Conservation (phyloP, 2,888 invertebrate genomes). For the Acanthosepion esculentum region DNA sequence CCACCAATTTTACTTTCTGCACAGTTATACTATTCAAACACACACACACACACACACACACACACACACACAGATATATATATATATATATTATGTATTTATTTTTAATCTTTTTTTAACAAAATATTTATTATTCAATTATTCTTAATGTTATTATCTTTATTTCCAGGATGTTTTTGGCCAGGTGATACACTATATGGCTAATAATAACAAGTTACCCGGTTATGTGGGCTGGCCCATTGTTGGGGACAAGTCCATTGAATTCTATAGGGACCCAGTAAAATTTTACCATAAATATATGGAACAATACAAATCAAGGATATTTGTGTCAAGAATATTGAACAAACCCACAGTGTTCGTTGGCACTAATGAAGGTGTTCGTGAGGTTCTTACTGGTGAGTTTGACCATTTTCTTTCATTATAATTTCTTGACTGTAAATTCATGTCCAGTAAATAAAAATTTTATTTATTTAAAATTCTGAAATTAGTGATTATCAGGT, state of each 20-base stretch:
- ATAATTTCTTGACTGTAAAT: not conserved
- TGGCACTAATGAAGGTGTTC: conserved; percentile 62
- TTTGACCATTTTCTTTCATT: not conserved
- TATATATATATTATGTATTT: not conserved
- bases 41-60: too few relatives aligned
- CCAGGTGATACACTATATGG: conserved; percentile 53
- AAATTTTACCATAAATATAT: conserved; percentile 62
- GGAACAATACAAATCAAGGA: conserved; percentile 57
- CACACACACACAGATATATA: too few relatives aligned
- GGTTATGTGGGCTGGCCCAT: conserved; percentile 68
- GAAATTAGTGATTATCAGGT: too few relatives aligned
- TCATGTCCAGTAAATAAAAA: not conserved
- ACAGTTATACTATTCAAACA: too few relatives aligned
- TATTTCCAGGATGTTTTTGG: not conserved
- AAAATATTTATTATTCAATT: not conserved
- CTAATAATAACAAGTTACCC: conserved; percentile 57
- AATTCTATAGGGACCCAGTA: conserved; percentile 68
- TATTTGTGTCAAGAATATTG: conserved; percentile 66
- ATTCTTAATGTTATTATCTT: not conserved
- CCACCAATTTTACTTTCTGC: too few relatives aligned
- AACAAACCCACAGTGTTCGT: conserved; percentile 70
- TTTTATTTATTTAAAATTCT: not conserved
- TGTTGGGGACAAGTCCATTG: conserved; percentile 67
- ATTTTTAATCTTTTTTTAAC: not conserved
- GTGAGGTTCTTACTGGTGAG: conserved; percentile 63